phyloP scores from a whole-genome alignment of 2,888 invertebrate species.

The Trachelus stipa region DNA sequence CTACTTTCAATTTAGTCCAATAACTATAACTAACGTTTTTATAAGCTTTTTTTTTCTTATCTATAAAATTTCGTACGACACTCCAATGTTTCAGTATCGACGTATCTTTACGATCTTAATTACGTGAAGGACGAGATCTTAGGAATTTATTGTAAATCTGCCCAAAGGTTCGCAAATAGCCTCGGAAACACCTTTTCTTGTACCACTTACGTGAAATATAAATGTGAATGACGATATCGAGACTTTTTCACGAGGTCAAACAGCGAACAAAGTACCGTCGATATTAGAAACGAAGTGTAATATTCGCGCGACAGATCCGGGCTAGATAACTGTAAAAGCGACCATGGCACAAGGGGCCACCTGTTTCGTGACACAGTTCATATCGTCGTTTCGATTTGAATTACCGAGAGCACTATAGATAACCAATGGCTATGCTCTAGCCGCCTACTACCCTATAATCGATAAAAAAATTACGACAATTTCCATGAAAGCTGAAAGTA shows the following conservation, averaged over 20 bases:
- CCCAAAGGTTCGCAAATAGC: not conserved
- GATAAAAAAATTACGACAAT: not conserved
- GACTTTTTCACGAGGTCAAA: not conserved
- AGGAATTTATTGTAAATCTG: not conserved
- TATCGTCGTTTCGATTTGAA: not conserved
- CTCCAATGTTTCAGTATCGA: not conserved
- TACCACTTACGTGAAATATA: not conserved
- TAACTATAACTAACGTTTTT: no score
- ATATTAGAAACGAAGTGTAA: conserved; percentile 12
- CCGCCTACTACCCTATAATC: not conserved
- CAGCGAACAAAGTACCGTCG: not conserved
- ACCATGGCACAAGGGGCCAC: conserved; percentile 2
- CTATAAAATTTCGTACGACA: no score
- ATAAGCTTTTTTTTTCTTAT: no score
- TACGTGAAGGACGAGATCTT: not conserved
- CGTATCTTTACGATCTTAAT: not conserved
- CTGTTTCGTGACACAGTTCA: conserved; percentile 3
- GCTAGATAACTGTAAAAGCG: conserved; percentile 15
- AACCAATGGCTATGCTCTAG: not conserved
- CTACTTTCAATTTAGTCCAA: no score
- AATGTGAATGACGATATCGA: not conserved
- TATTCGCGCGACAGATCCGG: conserved; percentile 33
- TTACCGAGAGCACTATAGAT: not conserved
- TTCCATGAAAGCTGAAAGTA: no score
- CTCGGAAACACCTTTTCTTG: not conserved